Evolutionary conservation across 2,888 invertebrate genomes (phyloP).

Genomic region (Priocnemis perturbator): DNA sequence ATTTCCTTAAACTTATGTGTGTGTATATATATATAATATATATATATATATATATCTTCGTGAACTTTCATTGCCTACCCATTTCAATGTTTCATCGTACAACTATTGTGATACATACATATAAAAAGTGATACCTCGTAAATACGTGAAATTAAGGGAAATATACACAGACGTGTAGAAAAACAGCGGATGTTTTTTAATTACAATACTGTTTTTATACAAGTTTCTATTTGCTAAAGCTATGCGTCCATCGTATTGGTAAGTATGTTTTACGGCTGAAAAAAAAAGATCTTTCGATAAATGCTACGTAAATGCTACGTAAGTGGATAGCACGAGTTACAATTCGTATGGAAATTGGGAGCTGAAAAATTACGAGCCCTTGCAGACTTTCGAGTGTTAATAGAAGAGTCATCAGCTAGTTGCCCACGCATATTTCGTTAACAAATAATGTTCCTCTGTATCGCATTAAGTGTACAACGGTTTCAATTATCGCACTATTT

Average conservation of each 20-base stretch:
- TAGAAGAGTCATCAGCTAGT: not conserved
- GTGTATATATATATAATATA: no score
- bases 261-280: slow-evolving; percentile 13
- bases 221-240: slow-evolving; percentile 44
- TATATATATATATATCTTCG: no score
- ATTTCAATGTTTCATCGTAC: not conserved
- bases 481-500: not conserved
- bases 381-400: not conserved
- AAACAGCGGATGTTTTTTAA: slow-evolving; percentile 20
- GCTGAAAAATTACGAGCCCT: not conserved
- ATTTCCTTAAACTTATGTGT: no score
- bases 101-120: slow-evolving; percentile 3
- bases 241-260: slow-evolving; percentile 29
- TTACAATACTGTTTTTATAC: slow-evolving; percentile 28
- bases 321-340: slow-evolving; percentile 6
- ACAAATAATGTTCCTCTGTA: not conserved
- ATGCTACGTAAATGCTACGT: slow-evolving; percentile 6
- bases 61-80: no score
- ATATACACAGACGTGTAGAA: slow-evolving; percentile 19
- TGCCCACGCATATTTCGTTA: not conserved
- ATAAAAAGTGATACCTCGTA: not conserved
- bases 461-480: not conserved
- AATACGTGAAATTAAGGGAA: slow-evolving; percentile 28
- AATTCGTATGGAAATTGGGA: not conserved
- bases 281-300: slow-evolving; percentile 4